phyloP scores from a whole-genome alignment of 2,888 invertebrate genomes.

The Synergus japonicus region DNA sequence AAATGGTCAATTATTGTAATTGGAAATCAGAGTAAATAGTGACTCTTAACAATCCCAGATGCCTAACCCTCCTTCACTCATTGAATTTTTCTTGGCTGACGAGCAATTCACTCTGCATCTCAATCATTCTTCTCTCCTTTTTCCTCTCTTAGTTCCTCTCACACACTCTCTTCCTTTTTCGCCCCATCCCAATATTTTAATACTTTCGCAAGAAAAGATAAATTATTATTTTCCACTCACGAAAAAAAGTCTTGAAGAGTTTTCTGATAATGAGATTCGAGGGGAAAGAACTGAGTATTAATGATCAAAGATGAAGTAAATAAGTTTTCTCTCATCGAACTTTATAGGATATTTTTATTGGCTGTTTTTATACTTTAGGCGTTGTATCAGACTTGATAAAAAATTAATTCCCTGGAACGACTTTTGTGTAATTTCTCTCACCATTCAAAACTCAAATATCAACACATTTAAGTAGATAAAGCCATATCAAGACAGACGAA shows the following conservation, averaged over 20 bases:
- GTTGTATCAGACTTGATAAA: conserved; percentile 19
- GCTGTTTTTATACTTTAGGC: conserved; percentile 4
- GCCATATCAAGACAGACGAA: background rate
- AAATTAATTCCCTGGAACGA: conserved; percentile 2
- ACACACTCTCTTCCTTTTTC: background rate
- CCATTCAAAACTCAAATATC: conserved; percentile 7
- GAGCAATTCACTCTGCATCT: background rate
- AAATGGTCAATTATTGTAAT: background rate
- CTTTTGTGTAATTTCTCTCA: conserved; percentile 7
- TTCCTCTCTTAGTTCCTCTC: background rate
- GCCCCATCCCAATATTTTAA: background rate
- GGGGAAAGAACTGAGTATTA: conserved; percentile 5
- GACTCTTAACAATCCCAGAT: background rate
- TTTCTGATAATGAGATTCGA: conserved; percentile 33
- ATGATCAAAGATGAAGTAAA: conserved; percentile 30
- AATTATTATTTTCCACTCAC: conserved; percentile 21
- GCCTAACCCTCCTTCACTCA: background rate
- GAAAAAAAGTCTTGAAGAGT: conserved; percentile 11
- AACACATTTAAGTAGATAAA: conserved; percentile 26
- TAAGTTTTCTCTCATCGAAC: conserved; percentile 26
- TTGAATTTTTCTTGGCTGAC: background rate
- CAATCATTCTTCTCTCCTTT: background rate
- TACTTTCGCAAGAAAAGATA: background rate
- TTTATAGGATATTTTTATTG: background rate
- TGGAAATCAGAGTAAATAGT: background rate